Evolutionary conservation across 1,140 invertebrate genomes (phyloP).

Genomic region (Brachionus asplanchnoidis): DNA sequence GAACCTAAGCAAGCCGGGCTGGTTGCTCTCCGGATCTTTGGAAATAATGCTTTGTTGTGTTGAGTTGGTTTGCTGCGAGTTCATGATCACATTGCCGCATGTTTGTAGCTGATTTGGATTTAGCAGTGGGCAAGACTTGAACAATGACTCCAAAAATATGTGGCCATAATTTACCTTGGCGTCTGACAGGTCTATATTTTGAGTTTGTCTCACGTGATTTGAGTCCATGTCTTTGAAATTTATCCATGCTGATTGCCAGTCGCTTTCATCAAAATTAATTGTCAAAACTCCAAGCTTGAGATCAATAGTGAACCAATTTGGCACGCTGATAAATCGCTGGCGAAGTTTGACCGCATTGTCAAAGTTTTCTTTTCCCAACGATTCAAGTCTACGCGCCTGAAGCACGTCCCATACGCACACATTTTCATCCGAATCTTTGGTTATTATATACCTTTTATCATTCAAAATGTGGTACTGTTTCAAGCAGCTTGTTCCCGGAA

Average conservation of each 20-base stretch:
- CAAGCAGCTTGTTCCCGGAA: slow-evolving; percentile 78
- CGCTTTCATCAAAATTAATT: slow-evolving; percentile 94
- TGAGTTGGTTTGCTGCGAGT: slow-evolving; percentile 45
- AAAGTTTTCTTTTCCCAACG: slow-evolving; percentile 83
- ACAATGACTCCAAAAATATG: slow-evolving; percentile 14
- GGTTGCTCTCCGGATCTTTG: slow-evolving; percentile 57
- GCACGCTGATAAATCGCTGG: slow-evolving; percentile 89
- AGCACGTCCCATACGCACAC: slow-evolving; percentile 96
- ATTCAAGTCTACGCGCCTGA: slow-evolving; percentile 81
- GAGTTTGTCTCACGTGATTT: background rate
- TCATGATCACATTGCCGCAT: slow-evolving; percentile 18
- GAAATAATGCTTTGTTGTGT: slow-evolving; percentile 55
- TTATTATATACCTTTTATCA: slow-evolving; percentile 90
- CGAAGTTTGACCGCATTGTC: slow-evolving; percentile 88
- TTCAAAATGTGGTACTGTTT: slow-evolving; percentile 85
- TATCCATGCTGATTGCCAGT: slow-evolving; percentile 96
- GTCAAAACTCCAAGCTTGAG: slow-evolving; percentile 94
- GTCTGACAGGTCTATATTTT: slow-evolving; percentile 31
- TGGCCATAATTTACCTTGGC: slow-evolving; percentile 24
- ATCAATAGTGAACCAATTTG: slow-evolving; percentile 99
- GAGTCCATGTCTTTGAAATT: slow-evolving; percentile 76
- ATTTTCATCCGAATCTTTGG: slow-evolving; percentile 90
- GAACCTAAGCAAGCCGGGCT: slow-evolving; percentile 27
- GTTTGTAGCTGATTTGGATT: slow-evolving; percentile 17
- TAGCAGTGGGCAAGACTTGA: background rate